Conservation (phyloP, 1,140 invertebrate species). For the Probaryconus sp. region DNA sequence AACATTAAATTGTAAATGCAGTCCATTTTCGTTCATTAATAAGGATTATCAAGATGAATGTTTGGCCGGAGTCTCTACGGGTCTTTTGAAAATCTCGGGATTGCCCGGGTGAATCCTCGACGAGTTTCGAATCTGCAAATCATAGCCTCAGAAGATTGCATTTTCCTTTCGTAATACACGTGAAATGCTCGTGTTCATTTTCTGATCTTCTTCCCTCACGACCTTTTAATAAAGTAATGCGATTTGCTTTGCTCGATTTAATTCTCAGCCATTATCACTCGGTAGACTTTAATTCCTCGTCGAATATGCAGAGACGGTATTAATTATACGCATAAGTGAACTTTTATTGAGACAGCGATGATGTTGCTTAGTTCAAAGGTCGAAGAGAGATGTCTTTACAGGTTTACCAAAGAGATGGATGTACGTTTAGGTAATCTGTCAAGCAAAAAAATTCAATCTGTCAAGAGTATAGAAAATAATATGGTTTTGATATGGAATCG, state of each 20-base stretch:
- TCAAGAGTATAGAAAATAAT: too few relatives aligned
- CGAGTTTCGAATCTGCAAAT: slow-evolving; percentile 26
- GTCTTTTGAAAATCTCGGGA: slow-evolving; percentile 11
- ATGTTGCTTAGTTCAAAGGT: slow-evolving; percentile 16
- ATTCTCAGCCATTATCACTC: slow-evolving; percentile 42
- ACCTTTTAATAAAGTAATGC: slow-evolving; percentile 46
- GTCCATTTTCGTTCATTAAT: slow-evolving; percentile 2
- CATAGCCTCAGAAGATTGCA: slow-evolving; percentile 22
- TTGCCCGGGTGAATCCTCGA: slow-evolving; percentile 10
- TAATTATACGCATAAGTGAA: slow-evolving; percentile 48
- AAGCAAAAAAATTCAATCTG: too few relatives aligned
- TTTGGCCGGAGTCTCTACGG: background rate
- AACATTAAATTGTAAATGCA: too few relatives aligned
- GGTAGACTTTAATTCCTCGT: slow-evolving; percentile 48
- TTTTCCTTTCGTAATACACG: slow-evolving; percentile 33
- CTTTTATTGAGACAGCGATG: slow-evolving; percentile 43
- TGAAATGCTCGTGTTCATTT: slow-evolving; percentile 33
- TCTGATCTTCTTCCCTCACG: slow-evolving; percentile 22
- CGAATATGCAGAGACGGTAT: slow-evolving; percentile 49
- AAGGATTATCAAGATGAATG: background rate
- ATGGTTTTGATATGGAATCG: too few relatives aligned
- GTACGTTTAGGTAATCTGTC: too few relatives aligned
- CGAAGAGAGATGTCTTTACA: slow-evolving; percentile 17
- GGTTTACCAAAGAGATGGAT: background rate
- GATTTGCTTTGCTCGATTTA: slow-evolving; percentile 50